Base-by-base conservation (phyloP, 2,797 vertebrate species). In the Oophaga sylvatica region DNA sequence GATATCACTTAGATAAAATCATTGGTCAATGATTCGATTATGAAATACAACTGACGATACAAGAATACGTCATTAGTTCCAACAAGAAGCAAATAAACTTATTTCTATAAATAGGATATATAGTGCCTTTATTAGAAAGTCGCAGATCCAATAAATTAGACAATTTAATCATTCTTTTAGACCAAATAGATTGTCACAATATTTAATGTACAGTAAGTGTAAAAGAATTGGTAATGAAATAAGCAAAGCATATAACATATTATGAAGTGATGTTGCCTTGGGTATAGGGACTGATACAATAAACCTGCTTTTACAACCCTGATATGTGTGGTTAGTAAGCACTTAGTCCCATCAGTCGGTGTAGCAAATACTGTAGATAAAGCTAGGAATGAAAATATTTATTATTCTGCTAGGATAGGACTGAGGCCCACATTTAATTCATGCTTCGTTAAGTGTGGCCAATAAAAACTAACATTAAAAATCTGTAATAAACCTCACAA, bases 401-500 rank as follows among this genome's bases (percentile, higher is more conserved):
- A 80, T 86, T 80, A 45, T 22, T 59, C 16, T 70, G 65, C 26
- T 59, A 35, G 45, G 20, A 79, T 10, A 78, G 76, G 84, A 79
- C 84, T 79, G 12, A 56, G 29, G n/a, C 19, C 75, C 67, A 78
- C 8, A 67, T 79, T 68, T 78, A 79, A 79, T 31, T 12, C 62
- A 68, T 71, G 48, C 68, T 80, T 70, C 17, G 65, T 80, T 86
- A 71, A 86, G 53, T 59, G 63, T 86, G 59, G 59, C 76, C 62
- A 86, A 80, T 86, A 86, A 86, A 77, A 80, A 71, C 56, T 70
- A 86, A 60, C 65, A 70, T 41, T 41, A 2, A 60, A 68, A 59
- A 86, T 79, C 60, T 79, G n/a, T 68, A 86, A 41, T 86, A 86
- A 80, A 68, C 26, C 76, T 70, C 80, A 70, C 62, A 80, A 41